A percentile compares a stretch with the other conserved stretches of the same genome.
These are phyloP conservation scores for Stenichneumon culpator DNA, from an alignment of 2,888 invertebrate genomes.

Conservation along the genomic window DNA sequence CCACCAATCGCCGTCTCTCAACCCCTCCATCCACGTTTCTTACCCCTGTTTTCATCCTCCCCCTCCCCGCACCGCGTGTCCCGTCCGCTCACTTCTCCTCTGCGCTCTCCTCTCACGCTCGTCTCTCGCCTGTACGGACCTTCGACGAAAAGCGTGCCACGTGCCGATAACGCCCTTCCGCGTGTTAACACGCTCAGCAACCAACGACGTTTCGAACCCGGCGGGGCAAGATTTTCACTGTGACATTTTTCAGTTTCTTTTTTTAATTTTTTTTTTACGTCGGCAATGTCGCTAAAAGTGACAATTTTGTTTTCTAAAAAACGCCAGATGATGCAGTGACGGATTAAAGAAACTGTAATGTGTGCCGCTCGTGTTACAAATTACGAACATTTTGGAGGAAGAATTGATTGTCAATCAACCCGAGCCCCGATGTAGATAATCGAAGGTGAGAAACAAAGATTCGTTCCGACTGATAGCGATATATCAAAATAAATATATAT, in stretches of 20 bases:
- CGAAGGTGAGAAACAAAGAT: constrained; percentile 56
- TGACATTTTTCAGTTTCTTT: constrained; percentile 40
- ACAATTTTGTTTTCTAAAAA: neutral
- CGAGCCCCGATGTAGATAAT: constrained; percentile 41
- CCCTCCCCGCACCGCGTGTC: constrained; percentile 8
- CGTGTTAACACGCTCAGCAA: constrained; percentile 63
- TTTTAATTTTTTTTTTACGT: constrained; percentile 37
- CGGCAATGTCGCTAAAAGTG: constrained; percentile 11
- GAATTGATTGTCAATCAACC: neutral
- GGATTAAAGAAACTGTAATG: constrained; percentile 9
- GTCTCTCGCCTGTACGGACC: constrained; percentile 50
- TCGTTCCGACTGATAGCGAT: neutral
- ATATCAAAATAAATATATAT: constrained; percentile 4
- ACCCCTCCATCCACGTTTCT: constrained; percentile 55
- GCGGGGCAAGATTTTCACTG: constrained; percentile 46
- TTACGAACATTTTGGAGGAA: constrained; percentile 9
- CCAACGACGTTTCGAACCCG: constrained; percentile 52
- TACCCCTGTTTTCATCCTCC: constrained; percentile 43
- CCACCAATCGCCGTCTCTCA: constrained; percentile 74
- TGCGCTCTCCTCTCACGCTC: constrained; percentile 14
- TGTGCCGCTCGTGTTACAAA: constrained; percentile 13
- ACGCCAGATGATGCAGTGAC: neutral
- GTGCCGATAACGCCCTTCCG: constrained; percentile 81
- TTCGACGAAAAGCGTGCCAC: constrained; percentile 75
- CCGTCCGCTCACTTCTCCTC: constrained; percentile 36